These are phyloP conservation scores for Tauraco hartlaubi DNA, from an alignment of 2,797 vertebrate genomes.

Conservation along the genomic window DNA sequence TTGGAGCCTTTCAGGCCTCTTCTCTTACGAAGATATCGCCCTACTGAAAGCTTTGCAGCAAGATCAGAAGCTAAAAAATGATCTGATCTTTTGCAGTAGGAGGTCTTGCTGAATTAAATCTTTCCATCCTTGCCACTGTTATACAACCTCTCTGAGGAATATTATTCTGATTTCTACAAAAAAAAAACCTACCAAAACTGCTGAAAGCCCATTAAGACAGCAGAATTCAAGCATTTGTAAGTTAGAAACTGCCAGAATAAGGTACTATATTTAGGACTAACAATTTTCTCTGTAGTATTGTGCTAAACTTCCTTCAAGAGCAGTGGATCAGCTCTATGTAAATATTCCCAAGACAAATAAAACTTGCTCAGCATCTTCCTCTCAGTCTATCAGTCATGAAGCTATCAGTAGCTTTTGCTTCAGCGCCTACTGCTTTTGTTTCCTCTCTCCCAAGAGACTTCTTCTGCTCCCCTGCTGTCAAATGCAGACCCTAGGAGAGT, in stretches of 20 bases:
- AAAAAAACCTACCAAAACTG: not conserved
- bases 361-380: not conserved
- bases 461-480: not conserved
- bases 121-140: not conserved
- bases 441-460: not conserved
- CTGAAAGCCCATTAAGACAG: constrained; percentile 5
- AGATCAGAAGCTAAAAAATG: not conserved
- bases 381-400: not conserved
- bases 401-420: not conserved
- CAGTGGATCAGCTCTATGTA: not conserved
- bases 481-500: not conserved
- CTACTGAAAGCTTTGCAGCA: not conserved
- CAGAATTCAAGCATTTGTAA: not conserved
- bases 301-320: constrained; percentile 19
- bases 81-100: not conserved
- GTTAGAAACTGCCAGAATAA: not conserved
- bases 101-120: not conserved
- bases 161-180: constrained; percentile 2
- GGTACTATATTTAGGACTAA: constrained; percentile 13
- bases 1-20: not conserved
- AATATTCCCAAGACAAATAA: constrained; percentile 41
- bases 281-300: not conserved
- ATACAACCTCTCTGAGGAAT: not conserved
- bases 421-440: not conserved
- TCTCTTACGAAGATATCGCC: fast-evolving